Conservation (phyloP, 2,888 invertebrate genomes). For the Lasioglossum morio region DNA sequence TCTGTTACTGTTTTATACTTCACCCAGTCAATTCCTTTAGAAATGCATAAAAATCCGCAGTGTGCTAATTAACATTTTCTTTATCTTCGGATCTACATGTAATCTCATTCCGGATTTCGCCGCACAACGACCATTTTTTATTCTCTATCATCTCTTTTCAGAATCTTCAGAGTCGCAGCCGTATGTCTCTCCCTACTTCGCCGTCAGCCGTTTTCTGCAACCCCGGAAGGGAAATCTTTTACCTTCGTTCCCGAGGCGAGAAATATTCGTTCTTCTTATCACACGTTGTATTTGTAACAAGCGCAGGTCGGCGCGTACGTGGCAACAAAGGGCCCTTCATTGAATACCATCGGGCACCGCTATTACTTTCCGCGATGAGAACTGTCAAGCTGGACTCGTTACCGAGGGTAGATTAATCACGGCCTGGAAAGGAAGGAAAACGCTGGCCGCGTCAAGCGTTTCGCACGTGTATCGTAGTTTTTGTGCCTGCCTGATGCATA, state of each 20-base stretch:
- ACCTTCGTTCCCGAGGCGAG: slow-evolving; percentile 14
- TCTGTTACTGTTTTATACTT: no score
- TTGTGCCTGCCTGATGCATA: slow-evolving; percentile 38
- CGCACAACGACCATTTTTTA: not conserved
- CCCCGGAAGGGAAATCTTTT: slow-evolving; percentile 21
- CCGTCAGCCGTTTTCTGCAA: not conserved
- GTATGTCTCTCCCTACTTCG: not conserved
- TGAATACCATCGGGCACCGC: slow-evolving; percentile 70
- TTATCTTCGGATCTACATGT: not conserved
- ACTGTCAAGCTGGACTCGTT: slow-evolving; percentile 69
- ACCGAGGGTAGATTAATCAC: slow-evolving; percentile 70
- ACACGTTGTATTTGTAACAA: slow-evolving; percentile 41
- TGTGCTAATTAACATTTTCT: not conserved
- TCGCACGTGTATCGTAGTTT: slow-evolving; percentile 22
- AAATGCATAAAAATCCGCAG: no score
- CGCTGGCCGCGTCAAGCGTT: slow-evolving; percentile 23
- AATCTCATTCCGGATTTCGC: not conserved
- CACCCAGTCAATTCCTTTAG: no score
- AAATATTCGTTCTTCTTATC: slow-evolving; percentile 53
- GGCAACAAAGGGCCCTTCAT: slow-evolving; percentile 57
- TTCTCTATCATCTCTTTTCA: not conserved
- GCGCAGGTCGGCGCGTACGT: slow-evolving; percentile 6
- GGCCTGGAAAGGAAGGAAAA: slow-evolving; percentile 59
- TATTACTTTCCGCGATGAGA: slow-evolving; percentile 71
- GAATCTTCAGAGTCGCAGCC: not conserved